Evolutionary conservation across 2,113 vertebrate genomes (phyloP), one percentile per base, ranked within the genome.

Genomic region (Gadus chalcogrammus): DNA sequence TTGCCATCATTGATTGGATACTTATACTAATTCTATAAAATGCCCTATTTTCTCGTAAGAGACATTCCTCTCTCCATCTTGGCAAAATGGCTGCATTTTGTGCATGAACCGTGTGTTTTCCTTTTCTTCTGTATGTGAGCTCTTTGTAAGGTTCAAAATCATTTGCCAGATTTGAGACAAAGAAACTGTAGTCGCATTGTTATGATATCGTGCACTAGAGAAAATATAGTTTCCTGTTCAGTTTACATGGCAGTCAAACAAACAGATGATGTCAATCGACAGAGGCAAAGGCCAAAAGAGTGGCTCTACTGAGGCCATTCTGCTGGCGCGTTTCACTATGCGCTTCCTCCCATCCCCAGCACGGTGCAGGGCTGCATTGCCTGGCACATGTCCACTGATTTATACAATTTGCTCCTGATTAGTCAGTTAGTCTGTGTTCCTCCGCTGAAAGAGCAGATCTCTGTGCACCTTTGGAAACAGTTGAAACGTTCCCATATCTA

Each of bases 311-410:
- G 67, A 73, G 80, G 69, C 71, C 35, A 48, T 18, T 74, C 69
- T 77, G 81, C 77, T 72, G 75, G 82, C 76, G 80, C 12, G 42
- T 8, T 72, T 66, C 62, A 76, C 56, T 67, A 75, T 64, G 62
- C 74, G 82, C 79, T 79, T 79, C 71, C 70, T 82, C 74, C 79
- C 80, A 71, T 61, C 79, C 78, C 72, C 76, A 84, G 69, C 68
- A 28, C 72, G 83, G 87, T 87, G 80, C 69, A 81, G 79, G 72
- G 79, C 76, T 78, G 76, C 68, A 82, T 75, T 85, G 84, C 77
- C 84, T 90, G 90, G 88, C 88, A 88, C 79, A 78, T 73, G 66
- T 82, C 85, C 86, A 85, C 66, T 87, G 9, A 17, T 48, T 48
- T 48, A 2, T 48, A 61, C 79, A 79, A 81, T 90, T 85, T 85